These are phyloP conservation scores for Calcarius lapponicus DNA, from an alignment of 2,797 vertebrate species.

Conservation along the genomic window DNA sequence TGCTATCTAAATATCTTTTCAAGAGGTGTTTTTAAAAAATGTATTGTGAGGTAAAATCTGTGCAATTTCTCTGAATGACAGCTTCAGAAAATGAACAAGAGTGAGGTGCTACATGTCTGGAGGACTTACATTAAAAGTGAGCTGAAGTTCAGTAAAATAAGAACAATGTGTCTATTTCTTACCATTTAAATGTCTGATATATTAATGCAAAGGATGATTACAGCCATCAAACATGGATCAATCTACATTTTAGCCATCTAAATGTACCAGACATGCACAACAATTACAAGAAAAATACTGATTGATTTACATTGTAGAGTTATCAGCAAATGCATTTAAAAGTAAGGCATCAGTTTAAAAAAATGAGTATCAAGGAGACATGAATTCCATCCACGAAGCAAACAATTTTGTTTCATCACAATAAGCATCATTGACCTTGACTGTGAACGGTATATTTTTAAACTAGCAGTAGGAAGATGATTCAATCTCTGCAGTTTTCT, in stretches of 20 bases:
- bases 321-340: constrained; percentile 60
- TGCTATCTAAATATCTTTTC: not conserved
- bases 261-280: not conserved
- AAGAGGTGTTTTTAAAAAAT: not conserved
- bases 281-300: constrained; percentile 61
- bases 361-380: constrained; percentile 23
- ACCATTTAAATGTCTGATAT: constrained; percentile 6
- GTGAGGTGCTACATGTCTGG: not conserved
- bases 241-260: constrained; percentile 25
- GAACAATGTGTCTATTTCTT: not conserved
- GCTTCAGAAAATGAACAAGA: constrained; percentile 12
- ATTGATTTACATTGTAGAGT: constrained; percentile 58
- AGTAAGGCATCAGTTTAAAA: constrained; percentile 57
- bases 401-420: constrained; percentile 65
- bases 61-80: not conserved
- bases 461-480: constrained; percentile 64
- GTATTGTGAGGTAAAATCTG: not conserved
- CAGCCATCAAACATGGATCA: constrained; percentile 32
- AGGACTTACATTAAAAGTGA: not conserved
- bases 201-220: constrained; percentile 44
- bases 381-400: constrained; percentile 42
- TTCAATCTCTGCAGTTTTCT: constrained; percentile 57
- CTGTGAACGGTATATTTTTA: constrained; percentile 68
- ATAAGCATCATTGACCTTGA: constrained; percentile 70
- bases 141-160: constrained; percentile 17